A percentile compares a stretch with the other conserved stretches of the same genome.
These are phyloP conservation scores for Artemia sinica DNA, from an alignment of 2,888 invertebrate genomes.

Conservation along the genomic window DNA sequence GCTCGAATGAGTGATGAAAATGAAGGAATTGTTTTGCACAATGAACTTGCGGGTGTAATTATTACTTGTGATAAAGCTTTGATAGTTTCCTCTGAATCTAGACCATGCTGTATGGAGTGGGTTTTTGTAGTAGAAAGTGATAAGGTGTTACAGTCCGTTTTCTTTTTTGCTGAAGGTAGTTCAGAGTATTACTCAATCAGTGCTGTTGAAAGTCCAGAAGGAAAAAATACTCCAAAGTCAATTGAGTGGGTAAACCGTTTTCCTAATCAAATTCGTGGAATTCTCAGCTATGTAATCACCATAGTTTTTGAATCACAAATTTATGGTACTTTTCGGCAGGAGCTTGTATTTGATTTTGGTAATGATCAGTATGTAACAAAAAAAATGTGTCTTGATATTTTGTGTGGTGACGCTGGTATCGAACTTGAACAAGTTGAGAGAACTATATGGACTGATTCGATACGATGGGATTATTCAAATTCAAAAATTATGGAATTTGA, in stretches of 20 bases:
- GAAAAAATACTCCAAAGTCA: conserved; percentile 8
- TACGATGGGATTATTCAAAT: conserved; percentile 43
- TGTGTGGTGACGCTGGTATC: conserved; percentile 43
- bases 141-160: background rate
- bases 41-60: conserved; percentile 33
- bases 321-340: conserved; percentile 59
- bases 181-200: conserved; percentile 17
- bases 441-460: conserved; percentile 30
- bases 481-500: conserved; percentile 36
- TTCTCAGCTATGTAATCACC: conserved; percentile 34
- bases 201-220: conserved; percentile 3
- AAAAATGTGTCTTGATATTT: conserved; percentile 55
- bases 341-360: conserved; percentile 56
- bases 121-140: background rate
- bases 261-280: conserved; percentile 22
- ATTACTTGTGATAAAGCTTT: conserved; percentile 33
- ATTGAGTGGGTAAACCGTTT: conserved; percentile 16
- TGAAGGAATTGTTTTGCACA: background rate
- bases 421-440: conserved; percentile 24
- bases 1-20: conserved; percentile 9
- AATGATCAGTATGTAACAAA: conserved; percentile 42
- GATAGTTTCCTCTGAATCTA: background rate
- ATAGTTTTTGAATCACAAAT: conserved; percentile 49
- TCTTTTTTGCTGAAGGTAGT: background rate
- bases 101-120: background rate